A percentile compares a stretch with the other conserved stretches of the same genome.
phyloP scores from a whole-genome alignment of 2,888 invertebrate species.

The Drosophila paranaensis region DNA sequence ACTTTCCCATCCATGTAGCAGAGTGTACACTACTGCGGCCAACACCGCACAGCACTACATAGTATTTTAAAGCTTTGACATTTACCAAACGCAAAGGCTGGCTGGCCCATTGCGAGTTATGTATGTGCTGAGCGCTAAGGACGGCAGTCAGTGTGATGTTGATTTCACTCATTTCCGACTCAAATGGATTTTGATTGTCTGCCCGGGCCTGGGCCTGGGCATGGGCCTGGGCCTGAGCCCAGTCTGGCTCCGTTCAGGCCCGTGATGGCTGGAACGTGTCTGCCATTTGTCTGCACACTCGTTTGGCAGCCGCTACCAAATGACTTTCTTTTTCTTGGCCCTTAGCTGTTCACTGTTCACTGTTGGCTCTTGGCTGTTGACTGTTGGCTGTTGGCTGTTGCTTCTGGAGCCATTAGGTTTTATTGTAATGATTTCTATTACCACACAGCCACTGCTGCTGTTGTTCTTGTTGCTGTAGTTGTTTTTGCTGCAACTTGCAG shows the following conservation, averaged over 20 bases:
- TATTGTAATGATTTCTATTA: constrained; percentile 80
- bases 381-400: constrained; percentile 56
- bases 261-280: constrained; percentile 71
- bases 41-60: constrained; percentile 1
- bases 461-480: constrained; percentile 24
- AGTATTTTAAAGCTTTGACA: constrained; percentile 72
- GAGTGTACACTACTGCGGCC: constrained; percentile 20
- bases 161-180: constrained; percentile 78
- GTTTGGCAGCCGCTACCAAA: constrained; percentile 66
- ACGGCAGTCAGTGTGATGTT: constrained; percentile 55
- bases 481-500: constrained; percentile 42
- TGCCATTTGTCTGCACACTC: constrained; percentile 77
- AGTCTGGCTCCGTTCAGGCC: constrained; percentile 6
- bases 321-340: constrained; percentile 74
- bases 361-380: constrained; percentile 54
- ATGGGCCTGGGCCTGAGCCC: constrained; percentile 28
- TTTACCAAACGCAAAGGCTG: constrained; percentile 38
- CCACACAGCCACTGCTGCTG: constrained; percentile 50
- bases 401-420: constrained; percentile 74
- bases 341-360: constrained; percentile 38
- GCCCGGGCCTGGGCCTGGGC: constrained; percentile 29
- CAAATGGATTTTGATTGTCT: constrained; percentile 81
- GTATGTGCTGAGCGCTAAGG: constrained; percentile 16
- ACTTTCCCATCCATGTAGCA: constrained; percentile 34
- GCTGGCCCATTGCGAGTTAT: constrained; percentile 12